phyloP scores from a whole-genome alignment of 2,888 invertebrate genomes.

The Brachylomia viminalis region DNA sequence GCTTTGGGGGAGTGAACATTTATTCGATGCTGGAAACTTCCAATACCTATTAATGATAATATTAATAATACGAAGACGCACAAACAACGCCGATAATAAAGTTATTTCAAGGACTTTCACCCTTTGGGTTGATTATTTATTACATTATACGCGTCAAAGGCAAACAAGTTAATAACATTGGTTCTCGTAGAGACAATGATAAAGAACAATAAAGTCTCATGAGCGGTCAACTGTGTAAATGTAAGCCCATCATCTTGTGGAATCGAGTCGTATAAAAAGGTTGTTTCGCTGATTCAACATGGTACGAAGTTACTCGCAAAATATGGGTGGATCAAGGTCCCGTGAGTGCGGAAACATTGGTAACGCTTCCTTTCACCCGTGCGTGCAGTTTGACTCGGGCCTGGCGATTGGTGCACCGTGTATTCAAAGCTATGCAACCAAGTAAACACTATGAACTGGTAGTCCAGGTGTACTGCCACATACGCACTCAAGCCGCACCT shows the following conservation, averaged over 20 bases:
- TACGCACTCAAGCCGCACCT: slow-evolving; percentile 56
- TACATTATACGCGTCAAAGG: slow-evolving; percentile 61
- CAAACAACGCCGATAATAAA: slow-evolving; percentile 68
- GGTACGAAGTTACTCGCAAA: slow-evolving; percentile 58
- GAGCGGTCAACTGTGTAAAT: slow-evolving; percentile 57
- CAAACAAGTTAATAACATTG: slow-evolving; percentile 69
- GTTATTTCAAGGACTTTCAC: slow-evolving; percentile 69
- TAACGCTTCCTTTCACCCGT: slow-evolving; percentile 81
- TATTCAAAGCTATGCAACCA: slow-evolving; percentile 75
- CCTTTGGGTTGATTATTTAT: slow-evolving; percentile 61
- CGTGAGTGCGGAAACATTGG: slow-evolving; percentile 78
- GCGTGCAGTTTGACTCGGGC: slow-evolving; percentile 72
- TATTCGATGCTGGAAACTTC: slow-evolving; percentile 48
- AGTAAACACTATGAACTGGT: slow-evolving; percentile 46
- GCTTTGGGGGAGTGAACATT: slow-evolving; percentile 31
- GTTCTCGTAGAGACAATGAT: slow-evolving; percentile 57
- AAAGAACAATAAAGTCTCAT: slow-evolving; percentile 64
- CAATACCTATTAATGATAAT: slow-evolving; percentile 42
- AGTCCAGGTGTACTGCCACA: slow-evolving; percentile 51
- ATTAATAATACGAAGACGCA: slow-evolving; percentile 49
- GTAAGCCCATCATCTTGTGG: slow-evolving; percentile 38
- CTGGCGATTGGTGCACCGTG: slow-evolving; percentile 72
- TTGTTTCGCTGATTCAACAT: slow-evolving; percentile 43
- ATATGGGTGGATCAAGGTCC: slow-evolving; percentile 76
- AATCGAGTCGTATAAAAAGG: slow-evolving; percentile 50